A percentile compares a stretch with the other conserved stretches of the same genome.
phyloP scores from a whole-genome alignment of 2,113 vertebrate species.

The Vombatus ursinus region DNA sequence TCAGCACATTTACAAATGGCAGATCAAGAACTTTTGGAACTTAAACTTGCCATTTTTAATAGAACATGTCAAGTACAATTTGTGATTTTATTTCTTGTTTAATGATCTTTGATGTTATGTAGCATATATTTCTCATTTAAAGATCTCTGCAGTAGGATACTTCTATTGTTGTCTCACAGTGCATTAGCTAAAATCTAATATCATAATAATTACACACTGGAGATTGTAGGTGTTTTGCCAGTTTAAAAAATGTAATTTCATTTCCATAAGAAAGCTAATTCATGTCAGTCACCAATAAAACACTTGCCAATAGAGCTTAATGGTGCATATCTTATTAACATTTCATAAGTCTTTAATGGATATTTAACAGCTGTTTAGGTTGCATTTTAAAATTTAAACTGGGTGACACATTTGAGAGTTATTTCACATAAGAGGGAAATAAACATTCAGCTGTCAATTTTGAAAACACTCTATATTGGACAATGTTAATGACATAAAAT shows the following conservation, averaged over 20 bases:
- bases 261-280: not conserved
- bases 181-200: not conserved
- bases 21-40: not conserved
- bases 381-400: slow-evolving; percentile 32
- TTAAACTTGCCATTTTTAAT: not conserved
- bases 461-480: slow-evolving; percentile 52
- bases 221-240: not conserved
- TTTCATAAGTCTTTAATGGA: not conserved
- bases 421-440: slow-evolving; percentile 25
- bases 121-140: not conserved
- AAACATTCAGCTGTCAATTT: slow-evolving; percentile 47
- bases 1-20: not conserved
- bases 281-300: slow-evolving; percentile 18
- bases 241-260: slow-evolving; percentile 27
- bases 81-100: slow-evolving; percentile 6
- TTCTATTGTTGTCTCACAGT: not conserved
- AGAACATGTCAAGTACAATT: not conserved
- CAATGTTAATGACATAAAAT: slow-evolving; percentile 47
- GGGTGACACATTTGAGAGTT: slow-evolving; percentile 38
- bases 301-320: slow-evolving; percentile 33
- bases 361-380: slow-evolving; percentile 28
- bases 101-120: not conserved
- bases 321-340: slow-evolving; percentile 4
- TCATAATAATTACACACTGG: not conserved
- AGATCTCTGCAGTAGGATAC: not conserved